phyloP scores from a whole-genome alignment of 2,113 vertebrate species.

The Cricetomys ansorgei region DNA sequence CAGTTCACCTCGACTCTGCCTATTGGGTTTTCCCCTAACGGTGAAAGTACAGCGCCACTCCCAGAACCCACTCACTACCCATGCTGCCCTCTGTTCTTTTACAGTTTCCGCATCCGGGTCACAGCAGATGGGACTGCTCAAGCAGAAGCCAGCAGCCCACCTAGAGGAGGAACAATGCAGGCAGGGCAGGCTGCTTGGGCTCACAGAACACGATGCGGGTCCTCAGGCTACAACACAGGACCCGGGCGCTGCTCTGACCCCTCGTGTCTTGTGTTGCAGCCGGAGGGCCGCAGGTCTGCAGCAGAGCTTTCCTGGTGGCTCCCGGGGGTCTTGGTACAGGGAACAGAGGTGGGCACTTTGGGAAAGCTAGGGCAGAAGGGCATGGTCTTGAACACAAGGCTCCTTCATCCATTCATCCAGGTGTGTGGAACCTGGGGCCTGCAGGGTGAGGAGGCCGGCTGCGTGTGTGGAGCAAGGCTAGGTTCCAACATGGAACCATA shows the following conservation, averaged over 20 bases:
- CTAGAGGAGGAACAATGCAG: conserved; percentile 10
- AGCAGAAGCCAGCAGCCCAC: conserved; percentile 44
- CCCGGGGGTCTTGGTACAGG: background rate
- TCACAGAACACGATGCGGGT: conserved; percentile 83
- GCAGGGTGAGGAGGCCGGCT: background rate
- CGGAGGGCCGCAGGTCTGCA: conserved; percentile 88
- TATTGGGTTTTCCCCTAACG: accelerated
- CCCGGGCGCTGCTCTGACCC: conserved; percentile 89
- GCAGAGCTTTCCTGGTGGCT: conserved; percentile 56
- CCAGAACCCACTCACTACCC: background rate
- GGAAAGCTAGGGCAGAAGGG: background rate
- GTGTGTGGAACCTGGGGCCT: background rate
- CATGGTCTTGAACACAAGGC: background rate
- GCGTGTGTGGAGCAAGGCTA: background rate
- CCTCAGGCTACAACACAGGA: conserved; percentile 92
- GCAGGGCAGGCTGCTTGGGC: conserved; percentile 23
- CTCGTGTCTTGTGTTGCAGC: conserved; percentile 94
- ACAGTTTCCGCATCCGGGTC: background rate
- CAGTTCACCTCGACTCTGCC: background rate
- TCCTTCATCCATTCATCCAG: background rate
- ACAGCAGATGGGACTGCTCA: conserved; percentile 35
- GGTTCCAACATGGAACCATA: background rate
- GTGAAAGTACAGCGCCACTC: accelerated
- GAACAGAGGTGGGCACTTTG: background rate
- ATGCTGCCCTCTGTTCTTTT: conserved; percentile 73